A percentile compares a stretch with the other conserved stretches of the same genome.
Evolutionary conservation across 2,888 invertebrate species (phyloP).

Genomic region (Tipula lateralis): DNA sequence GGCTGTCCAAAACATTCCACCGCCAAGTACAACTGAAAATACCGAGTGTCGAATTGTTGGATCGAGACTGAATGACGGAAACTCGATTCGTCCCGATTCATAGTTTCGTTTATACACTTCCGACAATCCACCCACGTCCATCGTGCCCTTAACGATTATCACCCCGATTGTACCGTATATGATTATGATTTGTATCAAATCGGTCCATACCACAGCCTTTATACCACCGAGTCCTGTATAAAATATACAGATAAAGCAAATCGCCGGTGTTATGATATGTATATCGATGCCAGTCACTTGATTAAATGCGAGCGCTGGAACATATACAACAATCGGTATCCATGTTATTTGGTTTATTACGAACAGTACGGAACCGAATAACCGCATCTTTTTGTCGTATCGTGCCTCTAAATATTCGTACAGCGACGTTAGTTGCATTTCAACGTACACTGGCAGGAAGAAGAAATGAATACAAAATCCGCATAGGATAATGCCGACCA

Average conservation of each 20-base stretch:
- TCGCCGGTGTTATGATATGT: constrained; percentile 74
- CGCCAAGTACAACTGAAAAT: constrained; percentile 71
- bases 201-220: constrained; percentile 78
- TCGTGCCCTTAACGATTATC: constrained; percentile 69
- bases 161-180: constrained; percentile 72
- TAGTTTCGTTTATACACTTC: constrained; percentile 62
- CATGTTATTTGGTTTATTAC: constrained; percentile 38
- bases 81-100: constrained; percentile 64
- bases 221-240: constrained; percentile 73
- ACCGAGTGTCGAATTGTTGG: constrained; percentile 73
- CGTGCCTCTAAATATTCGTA: constrained; percentile 73
- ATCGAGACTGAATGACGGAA: constrained; percentile 69
- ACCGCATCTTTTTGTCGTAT: constrained; percentile 63
- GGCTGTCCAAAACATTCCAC: constrained; percentile 68
- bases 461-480: constrained; percentile 56
- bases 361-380: constrained; percentile 61
- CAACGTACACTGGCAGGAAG: constrained; percentile 66
- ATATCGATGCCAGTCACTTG: constrained; percentile 69
- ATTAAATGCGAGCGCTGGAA: constrained; percentile 73
- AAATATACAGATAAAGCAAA: constrained; percentile 75
- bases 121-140: too few species aligned
- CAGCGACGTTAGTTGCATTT: constrained; percentile 65
- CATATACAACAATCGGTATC: constrained; percentile 56
- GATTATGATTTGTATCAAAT: constrained; percentile 70
- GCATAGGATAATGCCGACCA: constrained; percentile 44